Evolutionary conservation across 2,113 vertebrate species (phyloP).

Genomic region (Seriola quinqueradiata): DNA sequence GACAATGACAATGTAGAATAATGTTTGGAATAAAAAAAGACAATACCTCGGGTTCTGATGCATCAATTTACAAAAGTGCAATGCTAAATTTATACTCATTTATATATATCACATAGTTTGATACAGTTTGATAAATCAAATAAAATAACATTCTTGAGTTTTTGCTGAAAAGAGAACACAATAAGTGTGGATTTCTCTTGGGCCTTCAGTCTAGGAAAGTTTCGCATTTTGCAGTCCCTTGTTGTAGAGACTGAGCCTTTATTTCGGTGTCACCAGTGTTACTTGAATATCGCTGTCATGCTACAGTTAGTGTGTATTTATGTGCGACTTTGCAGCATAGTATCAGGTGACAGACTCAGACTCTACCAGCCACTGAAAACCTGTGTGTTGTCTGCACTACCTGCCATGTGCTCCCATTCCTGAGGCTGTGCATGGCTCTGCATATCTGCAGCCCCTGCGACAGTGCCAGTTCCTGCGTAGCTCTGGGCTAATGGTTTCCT

Average conservation of each 20-base stretch:
- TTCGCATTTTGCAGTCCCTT: neutral
- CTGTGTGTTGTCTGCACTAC: constrained; percentile 47
- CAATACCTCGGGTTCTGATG: too few species aligned
- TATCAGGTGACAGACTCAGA: constrained; percentile 45
- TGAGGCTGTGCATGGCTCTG: constrained; percentile 19
- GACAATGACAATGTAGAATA: neutral
- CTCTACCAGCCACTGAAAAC: constrained; percentile 8
- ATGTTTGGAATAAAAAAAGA: too few species aligned
- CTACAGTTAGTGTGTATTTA: constrained; percentile 1
- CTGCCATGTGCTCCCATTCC: constrained; percentile 21
- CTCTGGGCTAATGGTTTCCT: constrained; percentile 62
- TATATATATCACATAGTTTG: too few species aligned
- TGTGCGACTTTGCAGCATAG: constrained; percentile 18
- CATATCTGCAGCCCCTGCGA: constrained; percentile 46
- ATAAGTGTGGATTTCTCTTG: neutral
- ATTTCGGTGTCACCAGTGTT: neutral
- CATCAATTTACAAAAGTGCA: too few species aligned
- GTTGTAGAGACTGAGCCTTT: neutral
- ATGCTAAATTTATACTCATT: too few species aligned
- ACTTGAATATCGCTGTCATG: neutral
- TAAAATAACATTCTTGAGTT: too few species aligned
- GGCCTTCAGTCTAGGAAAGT: neutral
- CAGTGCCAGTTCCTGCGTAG: constrained; percentile 46
- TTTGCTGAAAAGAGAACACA: too few species aligned
- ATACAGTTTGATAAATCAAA: too few species aligned